Percentiles rank a stretch among this genome's conserved stretches.
Conservation (phyloP, 1,140 invertebrate species). For the Philaenus spumarius region DNA sequence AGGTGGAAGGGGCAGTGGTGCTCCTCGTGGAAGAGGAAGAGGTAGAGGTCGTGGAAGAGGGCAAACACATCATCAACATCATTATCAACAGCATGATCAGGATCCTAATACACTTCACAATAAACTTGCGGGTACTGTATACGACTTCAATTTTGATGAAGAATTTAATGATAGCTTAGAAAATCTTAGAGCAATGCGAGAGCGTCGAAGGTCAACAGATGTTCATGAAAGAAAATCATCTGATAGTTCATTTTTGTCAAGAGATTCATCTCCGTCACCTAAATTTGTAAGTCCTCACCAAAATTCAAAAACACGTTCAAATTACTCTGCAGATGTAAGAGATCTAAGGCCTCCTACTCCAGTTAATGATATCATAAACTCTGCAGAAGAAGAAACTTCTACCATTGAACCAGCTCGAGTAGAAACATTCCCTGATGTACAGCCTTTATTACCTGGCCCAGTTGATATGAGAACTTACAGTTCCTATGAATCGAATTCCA, state of each 20-base stretch:
- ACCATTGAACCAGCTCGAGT: slow-evolving; percentile 18
- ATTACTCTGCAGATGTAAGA: slow-evolving; percentile 34
- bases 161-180: slow-evolving; percentile 68
- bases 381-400: slow-evolving; percentile 28
- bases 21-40: slow-evolving; percentile 52
- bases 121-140: slow-evolving; percentile 78
- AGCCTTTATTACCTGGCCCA: slow-evolving; percentile 69
- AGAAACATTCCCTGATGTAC: slow-evolving; percentile 45
- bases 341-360: slow-evolving; percentile 28
- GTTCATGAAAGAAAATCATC: slow-evolving; percentile 53
- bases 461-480: slow-evolving; percentile 84
- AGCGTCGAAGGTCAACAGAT: slow-evolving; percentile 69
- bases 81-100: slow-evolving; percentile 37
- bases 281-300: slow-evolving; percentile 44
- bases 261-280: slow-evolving; percentile 51
- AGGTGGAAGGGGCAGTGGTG: slow-evolving; percentile 45
- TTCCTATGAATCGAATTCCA: slow-evolving; percentile 33
- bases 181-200: slow-evolving; percentile 70
- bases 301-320: slow-evolving; percentile 28
- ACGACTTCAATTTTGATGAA: slow-evolving; percentile 79
- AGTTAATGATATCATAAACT: slow-evolving; percentile 8
- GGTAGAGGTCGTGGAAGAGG: slow-evolving; percentile 59
- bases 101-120: slow-evolving; percentile 57
- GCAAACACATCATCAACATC: slow-evolving; percentile 24
- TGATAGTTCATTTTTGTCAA: slow-evolving; percentile 43